Base-by-base conservation (phyloP, 2,797 vertebrate genomes). In the Xyrichtys novacula region DNA sequence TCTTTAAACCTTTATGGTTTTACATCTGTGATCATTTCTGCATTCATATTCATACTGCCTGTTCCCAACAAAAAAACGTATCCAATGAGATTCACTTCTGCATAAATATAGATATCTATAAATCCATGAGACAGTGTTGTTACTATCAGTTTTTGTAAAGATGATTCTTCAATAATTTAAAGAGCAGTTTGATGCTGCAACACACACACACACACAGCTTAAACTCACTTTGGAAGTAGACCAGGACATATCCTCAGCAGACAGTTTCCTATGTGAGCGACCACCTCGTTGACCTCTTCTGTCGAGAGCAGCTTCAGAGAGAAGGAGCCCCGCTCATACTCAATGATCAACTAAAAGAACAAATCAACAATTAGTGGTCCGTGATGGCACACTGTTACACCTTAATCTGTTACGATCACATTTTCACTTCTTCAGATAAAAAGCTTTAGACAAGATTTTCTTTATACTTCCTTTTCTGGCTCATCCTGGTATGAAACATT, bases 241-340 rank as follows among this genome's bases (percentile, higher is more conserved):
- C 96, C 96, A 0, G 97, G 97, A 86, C 97, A 98, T 92, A 98
- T 97, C 92, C 93, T 97, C 80, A 94, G 93, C 67, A 99, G 89
- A 84, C 95, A 97, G 85, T 93, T 95, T 76, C 97, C 97, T 0
- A 99, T 94, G 83, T 98, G 96, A 9, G 93, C 95, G 74, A 99
- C 93, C 79, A 98, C 95, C 11, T 99, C 97, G 0, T 94, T 96
- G 72, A 97, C 96, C 32, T 98, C 97, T 55, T 98, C 97, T 0
- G 94, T 93, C 1, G 95, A 95, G 0, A 89, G 89, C 92, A 98
- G 94, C 91, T 96, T 97, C 94, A 99, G 90, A 32, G 96, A 96
- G 73, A 98, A 85, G 81, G 79, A 94, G 74, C 94, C 93, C 28
- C 95, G 95, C 85, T 98, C 97, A 1, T 96, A 97, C 84, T 99